Base-by-base conservation (phyloP, 2,113 vertebrate genomes). In the Lota lota region DNA sequence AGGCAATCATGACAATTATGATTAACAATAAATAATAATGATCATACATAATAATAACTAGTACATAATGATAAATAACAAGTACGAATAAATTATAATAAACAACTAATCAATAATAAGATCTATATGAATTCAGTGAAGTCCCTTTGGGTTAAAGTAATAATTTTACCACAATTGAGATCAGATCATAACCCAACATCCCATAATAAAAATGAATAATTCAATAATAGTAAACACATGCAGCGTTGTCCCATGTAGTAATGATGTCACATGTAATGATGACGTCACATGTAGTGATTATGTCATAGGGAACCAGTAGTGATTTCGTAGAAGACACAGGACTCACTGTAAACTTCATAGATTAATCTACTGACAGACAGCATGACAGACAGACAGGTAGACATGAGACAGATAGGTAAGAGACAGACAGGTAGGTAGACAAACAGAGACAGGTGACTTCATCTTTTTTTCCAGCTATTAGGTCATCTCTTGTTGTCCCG, bases 241-340 rank as follows among this genome's bases (percentile, higher is more conserved):
- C 40, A 47, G 40, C 40, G 40, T 5, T 33, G 4, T 5, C 8
- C 8, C 12, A 47, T 47, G 40, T 14, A 47, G 40, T 8, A 8
- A 47, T 47, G 40, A 47, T 10, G 40, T 47, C 40, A 47, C 10
- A 12, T 47, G 40, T 12, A 33, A 14, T 14, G 40, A 47, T 47
- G 40, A 47, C 12, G 40, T 47, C 40, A 47, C 40, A 47, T 47
- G 28, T 33, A 33, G 28, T 33, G 40, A 47, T 85, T 80, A 78
- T 82, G 82, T 82, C 83, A 78, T 22, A 75, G 73, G 67, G 78
- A 77, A 60, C 78, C 58, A 77, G 74, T 81, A 79, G 69, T 61
- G 83, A 87, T 89, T 86, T 88, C 80, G 84, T 88, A 83, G 40
- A 47, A 47, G 10, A 47, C 7, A 47, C 40, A 47, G 40, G 40